These are phyloP conservation scores for Perca fluviatilis DNA, from an alignment of 2,113 vertebrate genomes.

Conservation along the genomic window DNA sequence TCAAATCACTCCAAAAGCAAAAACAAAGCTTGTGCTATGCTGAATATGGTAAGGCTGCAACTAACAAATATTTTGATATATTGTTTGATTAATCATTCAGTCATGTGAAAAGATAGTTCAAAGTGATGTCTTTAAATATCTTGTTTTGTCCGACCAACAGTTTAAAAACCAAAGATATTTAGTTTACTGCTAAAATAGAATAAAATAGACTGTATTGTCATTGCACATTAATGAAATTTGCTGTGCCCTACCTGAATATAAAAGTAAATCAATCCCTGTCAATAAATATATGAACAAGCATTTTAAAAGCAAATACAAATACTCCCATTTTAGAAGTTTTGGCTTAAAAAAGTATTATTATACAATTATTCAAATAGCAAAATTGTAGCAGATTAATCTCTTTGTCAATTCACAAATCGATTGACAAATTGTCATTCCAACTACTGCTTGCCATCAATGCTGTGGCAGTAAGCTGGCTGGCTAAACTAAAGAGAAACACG, in stretches of 20 bases:
- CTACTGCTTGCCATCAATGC: background rate
- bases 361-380: background rate
- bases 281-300: too few species aligned
- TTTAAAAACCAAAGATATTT: background rate
- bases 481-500: constrained; percentile 5
- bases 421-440: background rate
- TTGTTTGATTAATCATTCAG: background rate
- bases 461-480: background rate
- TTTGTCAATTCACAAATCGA: background rate
- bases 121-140: background rate
- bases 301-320: background rate
- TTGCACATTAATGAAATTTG: too few species aligned
- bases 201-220: too few species aligned
- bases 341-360: background rate
- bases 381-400: background rate
- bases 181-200: background rate
- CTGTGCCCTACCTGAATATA: too few species aligned
- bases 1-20: background rate
- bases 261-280: too few species aligned
- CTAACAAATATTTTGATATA: background rate
- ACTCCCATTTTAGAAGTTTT: background rate
- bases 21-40: background rate
- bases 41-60: background rate
- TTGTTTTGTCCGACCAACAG: background rate
- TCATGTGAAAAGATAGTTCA: background rate